Evolutionary conservation across 2,888 invertebrate species (phyloP), one percentile per base, ranked within the genome.

Genomic region (Drosophila vallismaia): DNA sequence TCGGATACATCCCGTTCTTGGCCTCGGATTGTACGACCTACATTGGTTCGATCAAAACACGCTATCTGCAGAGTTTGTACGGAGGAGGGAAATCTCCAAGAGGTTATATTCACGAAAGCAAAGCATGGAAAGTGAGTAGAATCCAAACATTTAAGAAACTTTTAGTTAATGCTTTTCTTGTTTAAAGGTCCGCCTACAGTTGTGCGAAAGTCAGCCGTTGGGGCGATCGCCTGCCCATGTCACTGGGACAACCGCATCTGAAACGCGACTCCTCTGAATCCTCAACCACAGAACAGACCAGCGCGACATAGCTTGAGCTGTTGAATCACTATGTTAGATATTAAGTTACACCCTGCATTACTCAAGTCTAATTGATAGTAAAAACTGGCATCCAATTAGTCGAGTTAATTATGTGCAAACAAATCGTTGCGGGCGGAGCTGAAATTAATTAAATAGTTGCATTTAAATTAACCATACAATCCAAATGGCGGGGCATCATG

Each of bases 1-100:
- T 89, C 92, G 0, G 87, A 92, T 0, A 93, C 93, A 63, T 91
- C 92, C 0, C 92, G 73, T 0, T 68, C 71, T 8, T 98, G 97
- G 97, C 97, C 97, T 0, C 93, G 98, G 70, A 91, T 97, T 24
- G 95, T 98, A 0, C 90, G 95, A 62, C 94, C 95, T n/a, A 94
- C 94, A 0, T 90, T 96, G 24, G 93, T 94, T 1, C 93, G 95
- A 58, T 94, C 95, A 0, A 94, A 94, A 66, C 97, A 97, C 86
- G 93, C 94, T 0, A 94, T 96, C 74, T 97, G 97, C 88, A 93
- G 95, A 69, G 89, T 97, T 85, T 98, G 98, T 90, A 95, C 95
- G 0, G 90, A 93, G 0, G 92, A 94, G 71, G 97, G 97, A 1
- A 93, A 95, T 64, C 90, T 98, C 40, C 92, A 95, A 74, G 96